Base-by-base conservation (phyloP, 2,797 vertebrate genomes). In the Hoplostethus mediterraneus region DNA sequence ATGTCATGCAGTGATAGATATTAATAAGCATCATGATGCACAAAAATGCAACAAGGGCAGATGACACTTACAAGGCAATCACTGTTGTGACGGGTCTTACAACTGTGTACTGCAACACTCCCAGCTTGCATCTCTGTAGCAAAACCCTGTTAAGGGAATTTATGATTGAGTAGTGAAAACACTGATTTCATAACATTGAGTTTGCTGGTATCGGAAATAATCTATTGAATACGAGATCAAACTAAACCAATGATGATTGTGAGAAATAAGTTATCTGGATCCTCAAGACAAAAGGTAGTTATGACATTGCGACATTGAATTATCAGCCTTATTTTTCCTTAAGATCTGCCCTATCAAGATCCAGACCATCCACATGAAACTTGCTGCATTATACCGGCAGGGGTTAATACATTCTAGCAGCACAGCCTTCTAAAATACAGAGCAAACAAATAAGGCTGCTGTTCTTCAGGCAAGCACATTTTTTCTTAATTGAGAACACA, bases 41-140 rank as follows among this genome's bases (percentile, higher is more conserved):
- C 31, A 14, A 48, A 51, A 33, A 17, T 6, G 7, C 1, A 11
- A 4, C 6, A 67, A 42, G 56, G 47, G 12, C 2, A 0, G 6
- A 63, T 70, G 11, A 31, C 84, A 96, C 98, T 97, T 93, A 99
- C 98, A 99, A 84, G 74, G 98, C 97, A 70, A 97, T 95, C 71
- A 99, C 94, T 3, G 98, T 99, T 51, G 98, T 99, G 86, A 99
- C 95, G 0, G 97, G 97, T 90, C 98, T 94, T 54, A 99, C 97
- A 6, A 99, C 97, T 0, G 98, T 99, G 87, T 99, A 99, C 89
- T 99, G 98, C 83, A 99, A 76, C 71, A 99, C 98, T 67, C 98
- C 98, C 77, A 99, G 90, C 89, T 99, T 99, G 86, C 97, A 99
- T 83, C 98, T 94, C 84, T 97, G 94, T 38, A 99, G 89, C 63